These are phyloP conservation scores for Fulica atra DNA, from an alignment of 2,113 vertebrate genomes.

Conservation along the genomic window DNA sequence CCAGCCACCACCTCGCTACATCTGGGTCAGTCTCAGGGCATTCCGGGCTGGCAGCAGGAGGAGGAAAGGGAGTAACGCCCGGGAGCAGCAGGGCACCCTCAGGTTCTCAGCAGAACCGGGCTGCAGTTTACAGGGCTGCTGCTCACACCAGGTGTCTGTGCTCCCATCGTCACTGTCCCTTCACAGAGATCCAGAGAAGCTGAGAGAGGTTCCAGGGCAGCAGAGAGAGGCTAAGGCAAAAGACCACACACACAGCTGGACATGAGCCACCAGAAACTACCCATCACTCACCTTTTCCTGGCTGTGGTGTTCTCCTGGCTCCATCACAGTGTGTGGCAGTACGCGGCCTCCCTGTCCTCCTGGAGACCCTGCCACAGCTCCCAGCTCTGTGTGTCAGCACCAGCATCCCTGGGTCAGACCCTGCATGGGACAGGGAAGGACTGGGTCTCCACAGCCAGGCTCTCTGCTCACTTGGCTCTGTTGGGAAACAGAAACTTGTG, in stretches of 20 bases:
- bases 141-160: not conserved
- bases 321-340: accelerated
- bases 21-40: not conserved
- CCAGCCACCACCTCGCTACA: not conserved
- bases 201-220: not conserved
- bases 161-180: not conserved
- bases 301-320: not conserved
- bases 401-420: not conserved
- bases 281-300: not conserved
- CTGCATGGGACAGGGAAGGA: not conserved
- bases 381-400: not conserved
- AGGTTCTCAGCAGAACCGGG: not conserved
- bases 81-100: not conserved
- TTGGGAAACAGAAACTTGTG: not conserved
- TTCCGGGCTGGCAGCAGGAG: not conserved
- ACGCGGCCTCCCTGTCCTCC: not conserved
- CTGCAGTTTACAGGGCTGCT: not conserved
- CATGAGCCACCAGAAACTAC: not conserved
- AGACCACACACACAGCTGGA: no score
- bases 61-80: not conserved
- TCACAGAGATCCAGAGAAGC: not conserved
- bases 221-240: not conserved
- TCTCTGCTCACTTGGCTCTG: no score
- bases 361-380: not conserved
- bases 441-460: not conserved